Base-by-base conservation (phyloP, 1,140 invertebrate genomes). In the Drosophila ohnishii region DNA sequence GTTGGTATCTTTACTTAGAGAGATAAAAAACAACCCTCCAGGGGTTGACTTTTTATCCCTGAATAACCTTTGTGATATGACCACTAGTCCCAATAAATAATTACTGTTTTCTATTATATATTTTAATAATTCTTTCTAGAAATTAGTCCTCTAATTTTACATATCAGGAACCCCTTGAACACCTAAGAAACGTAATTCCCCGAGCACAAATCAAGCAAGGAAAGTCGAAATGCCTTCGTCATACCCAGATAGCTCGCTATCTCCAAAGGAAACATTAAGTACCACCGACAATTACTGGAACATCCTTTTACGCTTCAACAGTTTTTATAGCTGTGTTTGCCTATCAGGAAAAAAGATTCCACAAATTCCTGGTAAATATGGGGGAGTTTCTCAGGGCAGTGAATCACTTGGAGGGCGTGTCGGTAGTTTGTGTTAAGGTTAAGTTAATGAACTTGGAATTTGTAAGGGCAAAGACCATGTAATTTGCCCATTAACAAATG, bases 291-390 rank as follows among this genome's bases (percentile, higher is more conserved):
- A 74, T 80, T 63, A 64, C 22, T 4, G 5, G 8, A 14, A 10
- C 84, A 89, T 88, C 84, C 84, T 88, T 88, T 72, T 80, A 88
- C 77, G 84, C 84, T 58, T 89, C 63, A 89, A 66, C 77, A 78
- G 77, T 84, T 88, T 88, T 89, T 72, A 88, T 78, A 62, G 74
- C 50, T 71, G 67, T 69, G 67, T 69, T 79, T 60, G 66, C 53
- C 60, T 81, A 67, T 80, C 57, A 72, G 45, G 42, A 32, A 47
- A 28, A 47, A 30, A 58, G 48, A 60, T 57, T 45, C 45, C 65
- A 5, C 13, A 51, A 58, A 64, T 69, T 80, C 47, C 19, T 50
- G 19, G 45, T 47, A 63, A 47, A 55, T 30, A 28, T 37, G 51
- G 42, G 30, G 61, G 37, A 55, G 51, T 66, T 64, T 37, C 35